These are phyloP conservation scores for Leptopilina drosophilae DNA, from an alignment of 2,888 invertebrate species.

Conservation along the genomic window DNA sequence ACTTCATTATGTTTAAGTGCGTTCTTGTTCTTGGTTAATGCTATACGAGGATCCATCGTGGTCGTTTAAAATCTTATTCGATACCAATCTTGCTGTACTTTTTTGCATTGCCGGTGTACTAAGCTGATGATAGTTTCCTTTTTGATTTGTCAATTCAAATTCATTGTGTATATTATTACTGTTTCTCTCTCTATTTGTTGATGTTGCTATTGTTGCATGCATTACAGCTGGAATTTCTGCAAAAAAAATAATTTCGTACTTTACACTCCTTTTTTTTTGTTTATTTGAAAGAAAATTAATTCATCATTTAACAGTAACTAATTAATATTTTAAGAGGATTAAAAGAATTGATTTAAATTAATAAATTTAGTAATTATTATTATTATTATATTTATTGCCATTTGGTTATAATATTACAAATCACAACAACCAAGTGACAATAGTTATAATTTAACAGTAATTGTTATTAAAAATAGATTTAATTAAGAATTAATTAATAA, in stretches of 20 bases:
- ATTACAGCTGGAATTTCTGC: conserved; percentile 68
- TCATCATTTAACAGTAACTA: too few relatives aligned
- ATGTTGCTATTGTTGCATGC: conserved; percentile 64
- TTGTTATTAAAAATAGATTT: too few relatives aligned
- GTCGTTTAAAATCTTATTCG: conserved; percentile 67
- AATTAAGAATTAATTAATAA: too few relatives aligned
- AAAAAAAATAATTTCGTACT: conserved; percentile 45
- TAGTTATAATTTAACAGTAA: too few relatives aligned
- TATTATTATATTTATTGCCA: too few relatives aligned
- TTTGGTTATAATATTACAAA: too few relatives aligned
- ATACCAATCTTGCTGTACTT: conserved; percentile 66
- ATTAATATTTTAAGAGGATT: too few relatives aligned
- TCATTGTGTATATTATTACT: conserved; percentile 63
- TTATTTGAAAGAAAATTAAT: too few relatives aligned
- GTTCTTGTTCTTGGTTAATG: conserved; percentile 69
- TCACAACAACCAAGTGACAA: too few relatives aligned
- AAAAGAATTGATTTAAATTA: too few relatives aligned
- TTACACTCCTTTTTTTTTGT: not conserved
- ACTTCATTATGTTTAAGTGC: conserved; percentile 68
- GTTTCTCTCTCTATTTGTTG: conserved; percentile 62
- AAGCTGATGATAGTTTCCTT: conserved; percentile 65
- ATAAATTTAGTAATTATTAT: too few relatives aligned
- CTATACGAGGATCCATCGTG: conserved; percentile 66
- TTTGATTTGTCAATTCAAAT: conserved; percentile 63
- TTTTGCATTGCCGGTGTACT: conserved; percentile 71